Conservation (phyloP, 2,797 vertebrate genomes). For the Hemitrygon akajei region DNA sequence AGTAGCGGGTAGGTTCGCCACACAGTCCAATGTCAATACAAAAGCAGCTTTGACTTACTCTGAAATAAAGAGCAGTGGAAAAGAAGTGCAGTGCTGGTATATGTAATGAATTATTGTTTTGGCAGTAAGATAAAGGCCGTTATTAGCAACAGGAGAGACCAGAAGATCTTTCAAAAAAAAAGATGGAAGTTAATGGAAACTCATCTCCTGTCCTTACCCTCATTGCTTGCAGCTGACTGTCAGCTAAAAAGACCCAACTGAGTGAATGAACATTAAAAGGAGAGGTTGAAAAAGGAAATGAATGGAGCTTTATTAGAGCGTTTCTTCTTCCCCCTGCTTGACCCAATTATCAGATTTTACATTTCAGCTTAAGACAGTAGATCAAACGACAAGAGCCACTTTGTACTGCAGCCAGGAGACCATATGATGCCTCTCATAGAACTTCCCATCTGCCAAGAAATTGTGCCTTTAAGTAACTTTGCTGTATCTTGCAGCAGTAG, state of each 20-base stretch:
- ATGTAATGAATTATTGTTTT: slow-evolving; percentile 28
- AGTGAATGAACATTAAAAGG: slow-evolving; percentile 35
- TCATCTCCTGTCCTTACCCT: slow-evolving; percentile 37
- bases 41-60: background rate
- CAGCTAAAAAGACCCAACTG: slow-evolving; percentile 38
- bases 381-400: slow-evolving; percentile 65
- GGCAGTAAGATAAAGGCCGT: slow-evolving; percentile 16
- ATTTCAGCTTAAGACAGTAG: slow-evolving; percentile 70
- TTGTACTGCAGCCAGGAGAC: slow-evolving; percentile 71
- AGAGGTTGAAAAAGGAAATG: slow-evolving; percentile 42
- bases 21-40: background rate
- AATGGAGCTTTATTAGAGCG: slow-evolving; percentile 60
- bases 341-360: slow-evolving; percentile 72
- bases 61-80: background rate
- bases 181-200: slow-evolving; percentile 41
- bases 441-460: slow-evolving; percentile 61
- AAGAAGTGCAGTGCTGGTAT: background rate
- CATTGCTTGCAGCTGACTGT: slow-evolving; percentile 43
- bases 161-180: slow-evolving; percentile 32
- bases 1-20: background rate
- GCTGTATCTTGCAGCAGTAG: slow-evolving; percentile 25
- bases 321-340: slow-evolving; percentile 64
- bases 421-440: slow-evolving; percentile 70
- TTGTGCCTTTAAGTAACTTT: slow-evolving; percentile 49
- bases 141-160: slow-evolving; percentile 33